A percentile compares a stretch with the other conserved stretches of the same genome.
Evolutionary conservation across 2,888 invertebrate species (phyloP).

Genomic region (Dexiosoma caninum): DNA sequence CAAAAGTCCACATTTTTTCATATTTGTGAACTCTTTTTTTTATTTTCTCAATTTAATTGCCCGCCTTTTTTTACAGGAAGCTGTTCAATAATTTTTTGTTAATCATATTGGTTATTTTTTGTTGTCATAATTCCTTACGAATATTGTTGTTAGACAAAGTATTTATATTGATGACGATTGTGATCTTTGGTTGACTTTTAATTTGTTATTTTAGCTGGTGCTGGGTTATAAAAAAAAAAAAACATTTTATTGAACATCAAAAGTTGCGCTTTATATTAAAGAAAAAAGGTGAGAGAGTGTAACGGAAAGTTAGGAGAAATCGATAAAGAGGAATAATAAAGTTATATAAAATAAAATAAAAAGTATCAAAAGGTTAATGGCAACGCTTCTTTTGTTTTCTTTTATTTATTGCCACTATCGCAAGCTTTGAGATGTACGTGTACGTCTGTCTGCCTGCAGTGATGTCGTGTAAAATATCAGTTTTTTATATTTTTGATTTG

Average conservation of each 20-base stretch:
- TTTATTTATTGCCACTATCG: not conserved
- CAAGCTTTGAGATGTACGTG: not conserved
- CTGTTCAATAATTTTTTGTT: slow-evolving; percentile 20
- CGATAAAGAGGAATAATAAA: not conserved
- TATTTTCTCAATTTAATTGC: not conserved
- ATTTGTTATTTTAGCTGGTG: slow-evolving; percentile 35
- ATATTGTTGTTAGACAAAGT: slow-evolving; percentile 25
- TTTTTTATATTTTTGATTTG: not conserved
- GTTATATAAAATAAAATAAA: not conserved
- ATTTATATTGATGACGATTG: slow-evolving; percentile 42
- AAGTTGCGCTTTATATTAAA: slow-evolving; percentile 18
- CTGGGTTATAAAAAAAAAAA: not conserved
- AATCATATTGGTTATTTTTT: not conserved
- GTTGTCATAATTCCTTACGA: slow-evolving; percentile 29
- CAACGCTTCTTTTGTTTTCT: slow-evolving; percentile 9
- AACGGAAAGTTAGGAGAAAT: slow-evolving; percentile 10
- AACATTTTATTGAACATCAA: slow-evolving; percentile 35
- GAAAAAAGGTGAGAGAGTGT: not conserved
- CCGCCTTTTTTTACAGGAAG: slow-evolving; percentile 32
- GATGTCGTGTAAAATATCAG: not conserved
- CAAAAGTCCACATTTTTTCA: slow-evolving; percentile 19
- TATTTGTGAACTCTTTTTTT: slow-evolving; percentile 17
- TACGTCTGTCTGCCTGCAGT: not conserved
- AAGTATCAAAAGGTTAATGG: slow-evolving; percentile 40
- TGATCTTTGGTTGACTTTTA: slow-evolving; percentile 50